phyloP scores from a whole-genome alignment of 2,888 invertebrate species.

The Drosophila ustulata region DNA sequence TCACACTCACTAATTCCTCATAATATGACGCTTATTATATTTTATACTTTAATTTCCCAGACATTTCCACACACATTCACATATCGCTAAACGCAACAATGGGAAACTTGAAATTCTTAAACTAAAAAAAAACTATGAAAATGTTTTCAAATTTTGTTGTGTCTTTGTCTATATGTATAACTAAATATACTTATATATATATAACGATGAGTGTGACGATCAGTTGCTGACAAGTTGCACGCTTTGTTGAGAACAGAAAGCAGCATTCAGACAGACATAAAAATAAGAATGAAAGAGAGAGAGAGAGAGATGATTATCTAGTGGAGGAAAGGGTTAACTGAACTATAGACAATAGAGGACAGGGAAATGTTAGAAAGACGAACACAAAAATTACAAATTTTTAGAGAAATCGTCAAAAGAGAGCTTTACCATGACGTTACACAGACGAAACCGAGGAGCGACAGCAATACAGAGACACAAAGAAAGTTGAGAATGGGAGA shows the following conservation, averaged over 20 bases:
- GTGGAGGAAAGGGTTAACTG: conserved; percentile 11
- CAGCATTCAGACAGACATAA: conserved; percentile 8
- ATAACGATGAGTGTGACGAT: conserved; percentile 15
- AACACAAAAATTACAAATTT: conserved; percentile 21
- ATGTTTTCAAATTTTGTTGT: conserved; percentile 25
- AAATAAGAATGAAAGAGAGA: background rate
- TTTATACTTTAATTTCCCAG: background rate
- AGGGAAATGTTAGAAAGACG: conserved; percentile 14
- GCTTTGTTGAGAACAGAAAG: conserved; percentile 25
- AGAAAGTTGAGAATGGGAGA: background rate
- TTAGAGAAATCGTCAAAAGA: conserved; percentile 41
- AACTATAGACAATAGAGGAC: conserved; percentile 34
- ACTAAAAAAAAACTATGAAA: conserved; percentile 8
- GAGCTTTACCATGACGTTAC: conserved; percentile 47
- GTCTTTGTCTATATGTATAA: conserved; percentile 24
- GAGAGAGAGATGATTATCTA: background rate
- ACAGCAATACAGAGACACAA: background rate
- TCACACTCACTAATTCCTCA: background rate
- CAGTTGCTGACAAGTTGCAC: conserved; percentile 22
- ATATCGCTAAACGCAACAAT: conserved; percentile 56
- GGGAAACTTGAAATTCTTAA: conserved; percentile 15
- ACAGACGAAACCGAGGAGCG: conserved; percentile 6
- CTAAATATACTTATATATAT: conserved; percentile 6
- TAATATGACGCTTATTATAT: background rate
- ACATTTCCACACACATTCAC: conserved; percentile 36